These are phyloP conservation scores for Choloepus hoffmanni DNA, from an alignment of 2,113 vertebrate species.

Conservation along the genomic window DNA sequence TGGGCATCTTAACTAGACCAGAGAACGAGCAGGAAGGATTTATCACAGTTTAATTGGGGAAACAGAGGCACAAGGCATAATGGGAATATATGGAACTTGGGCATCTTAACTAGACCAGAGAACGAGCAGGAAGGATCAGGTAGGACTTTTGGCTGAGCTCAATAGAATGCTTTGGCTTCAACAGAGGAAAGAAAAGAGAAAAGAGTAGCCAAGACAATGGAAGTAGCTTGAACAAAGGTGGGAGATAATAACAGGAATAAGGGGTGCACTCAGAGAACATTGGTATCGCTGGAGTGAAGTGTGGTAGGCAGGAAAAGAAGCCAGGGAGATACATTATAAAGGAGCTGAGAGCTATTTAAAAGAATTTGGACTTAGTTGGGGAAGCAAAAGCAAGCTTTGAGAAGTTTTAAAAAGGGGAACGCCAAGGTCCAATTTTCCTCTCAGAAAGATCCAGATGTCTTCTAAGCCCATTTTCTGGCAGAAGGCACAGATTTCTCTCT, in stretches of 20 bases:
- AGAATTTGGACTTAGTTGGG: not conserved
- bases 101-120: not conserved
- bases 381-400: not conserved
- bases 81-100: not conserved
- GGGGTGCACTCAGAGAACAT: not conserved
- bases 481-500: not conserved
- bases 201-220: not conserved
- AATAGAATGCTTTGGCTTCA: not conserved
- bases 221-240: not conserved
- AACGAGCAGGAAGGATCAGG: not conserved
- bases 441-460: conserved; percentile 12
- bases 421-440: conserved; percentile 8
- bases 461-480: not conserved
- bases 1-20: no score
- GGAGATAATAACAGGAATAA: not conserved
- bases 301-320: not conserved
- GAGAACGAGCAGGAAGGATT: no score
- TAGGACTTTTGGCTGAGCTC: not conserved
- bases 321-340: not conserved
- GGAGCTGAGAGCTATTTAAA: not conserved
- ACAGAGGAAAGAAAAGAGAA: not conserved
- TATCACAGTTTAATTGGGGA: not conserved
- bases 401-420: conserved; percentile 25
- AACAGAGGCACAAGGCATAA: not conserved
- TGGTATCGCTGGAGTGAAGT: not conserved